Conservation (phyloP, 2,797 vertebrate genomes). For the Gouania willdenowi region DNA sequence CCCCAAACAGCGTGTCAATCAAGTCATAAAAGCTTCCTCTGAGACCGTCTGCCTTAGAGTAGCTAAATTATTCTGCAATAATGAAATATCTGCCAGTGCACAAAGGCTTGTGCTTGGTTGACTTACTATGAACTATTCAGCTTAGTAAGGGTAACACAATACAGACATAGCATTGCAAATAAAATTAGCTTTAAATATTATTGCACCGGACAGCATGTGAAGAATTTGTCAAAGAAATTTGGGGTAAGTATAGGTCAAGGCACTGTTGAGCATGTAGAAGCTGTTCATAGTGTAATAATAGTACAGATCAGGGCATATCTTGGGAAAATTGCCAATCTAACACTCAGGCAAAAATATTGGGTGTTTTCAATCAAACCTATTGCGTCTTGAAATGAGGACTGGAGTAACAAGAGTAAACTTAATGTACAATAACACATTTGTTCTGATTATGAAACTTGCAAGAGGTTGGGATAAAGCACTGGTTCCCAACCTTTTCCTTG, state of each 20-base stretch:
- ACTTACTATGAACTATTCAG: neutral
- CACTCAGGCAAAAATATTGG: too few relatives aligned
- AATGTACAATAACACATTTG: too few relatives aligned
- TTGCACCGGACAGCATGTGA: neutral
- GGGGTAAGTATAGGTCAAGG: neutral
- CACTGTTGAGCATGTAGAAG: neutral
- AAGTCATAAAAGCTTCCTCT: constrained; percentile 11
- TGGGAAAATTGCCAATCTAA: too few relatives aligned
- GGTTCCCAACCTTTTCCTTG: too few relatives aligned
- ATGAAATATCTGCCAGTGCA: neutral
- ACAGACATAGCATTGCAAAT: neutral
- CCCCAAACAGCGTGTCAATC: constrained; percentile 27
- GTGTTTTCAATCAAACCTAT: too few relatives aligned
- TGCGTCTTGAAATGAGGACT: too few relatives aligned
- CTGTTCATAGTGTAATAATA: too few relatives aligned
- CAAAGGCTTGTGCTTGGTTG: neutral
- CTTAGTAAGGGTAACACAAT: neutral
- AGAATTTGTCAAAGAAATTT: neutral
- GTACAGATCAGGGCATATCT: too few relatives aligned
- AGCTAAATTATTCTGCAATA: constrained; percentile 1
- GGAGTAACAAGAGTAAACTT: too few relatives aligned
- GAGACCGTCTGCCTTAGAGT: constrained; percentile 4
- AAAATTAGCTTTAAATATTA: constrained; percentile 10
- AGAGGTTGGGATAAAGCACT: too few relatives aligned
- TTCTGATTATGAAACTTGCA: too few relatives aligned